These are phyloP conservation scores for Alosa alosa DNA, from an alignment of 2,113 vertebrate species.

Conservation along the genomic window DNA sequence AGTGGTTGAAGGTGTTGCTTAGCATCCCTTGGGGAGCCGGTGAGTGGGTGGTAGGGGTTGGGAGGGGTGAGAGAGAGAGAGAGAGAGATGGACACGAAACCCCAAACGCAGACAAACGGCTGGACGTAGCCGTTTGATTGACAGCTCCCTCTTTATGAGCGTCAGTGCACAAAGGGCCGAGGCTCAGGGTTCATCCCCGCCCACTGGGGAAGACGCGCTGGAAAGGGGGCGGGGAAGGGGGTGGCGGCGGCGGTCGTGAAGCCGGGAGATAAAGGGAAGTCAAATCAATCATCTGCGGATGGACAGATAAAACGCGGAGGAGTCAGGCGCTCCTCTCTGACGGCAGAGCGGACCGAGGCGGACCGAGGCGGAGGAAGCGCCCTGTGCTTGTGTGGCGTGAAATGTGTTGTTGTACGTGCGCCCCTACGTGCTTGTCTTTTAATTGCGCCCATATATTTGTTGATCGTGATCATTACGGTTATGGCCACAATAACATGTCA, in stretches of 20 bases:
- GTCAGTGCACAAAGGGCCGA: constrained; percentile 51
- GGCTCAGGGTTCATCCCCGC: constrained; percentile 50
- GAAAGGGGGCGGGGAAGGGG: not conserved
- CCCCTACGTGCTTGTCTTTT: constrained; percentile 27
- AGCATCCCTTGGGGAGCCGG: not conserved
- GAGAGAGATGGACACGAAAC: not conserved
- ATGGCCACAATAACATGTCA: constrained; percentile 36
- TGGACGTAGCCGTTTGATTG: constrained; percentile 51
- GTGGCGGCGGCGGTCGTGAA: constrained; percentile 20
- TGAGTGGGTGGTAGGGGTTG: not conserved
- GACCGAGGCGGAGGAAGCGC: not conserved
- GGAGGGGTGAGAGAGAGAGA: not conserved
- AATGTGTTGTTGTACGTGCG: not conserved
- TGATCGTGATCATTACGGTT: constrained; percentile 44
- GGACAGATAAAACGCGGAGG: not conserved
- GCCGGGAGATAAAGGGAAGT: constrained; percentile 39
- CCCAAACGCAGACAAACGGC: constrained; percentile 2
- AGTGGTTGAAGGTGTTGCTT: constrained; percentile 7
- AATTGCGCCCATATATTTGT: constrained; percentile 41
- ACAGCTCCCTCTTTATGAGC: constrained; percentile 62
- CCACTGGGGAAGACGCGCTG: constrained; percentile 42
- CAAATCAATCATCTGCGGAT: constrained; percentile 43
- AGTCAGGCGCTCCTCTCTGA: not conserved
- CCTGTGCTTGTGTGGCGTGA: not conserved
- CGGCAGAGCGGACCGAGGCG: not conserved